Conservation (phyloP, 2,113 vertebrate species). For the Isichthys henryi region DNA sequence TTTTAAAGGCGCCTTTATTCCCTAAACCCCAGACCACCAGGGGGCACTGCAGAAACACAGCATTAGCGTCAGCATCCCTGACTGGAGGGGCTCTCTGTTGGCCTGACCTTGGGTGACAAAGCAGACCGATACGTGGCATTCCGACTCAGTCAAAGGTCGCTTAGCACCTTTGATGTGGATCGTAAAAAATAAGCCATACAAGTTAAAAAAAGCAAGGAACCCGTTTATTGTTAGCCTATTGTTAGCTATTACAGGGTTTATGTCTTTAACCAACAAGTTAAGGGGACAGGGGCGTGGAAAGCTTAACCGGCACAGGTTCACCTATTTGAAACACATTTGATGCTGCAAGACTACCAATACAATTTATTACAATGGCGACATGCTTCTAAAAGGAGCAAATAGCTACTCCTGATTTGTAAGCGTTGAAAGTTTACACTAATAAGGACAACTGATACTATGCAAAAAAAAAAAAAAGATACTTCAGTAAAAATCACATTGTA, state of each 20-base stretch:
- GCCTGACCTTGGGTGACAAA: slow-evolving; percentile 17
- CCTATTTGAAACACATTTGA: slow-evolving; percentile 18
- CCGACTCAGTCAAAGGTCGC: slow-evolving; percentile 50
- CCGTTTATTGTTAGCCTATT: slow-evolving; percentile 65
- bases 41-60: neutral
- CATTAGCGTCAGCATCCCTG: neutral
- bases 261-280: slow-evolving; percentile 38
- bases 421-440: slow-evolving; percentile 37
- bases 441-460: slow-evolving; percentile 36
- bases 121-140: neutral
- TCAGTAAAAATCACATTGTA: slow-evolving; percentile 52
- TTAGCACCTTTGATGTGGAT: slow-evolving; percentile 51
- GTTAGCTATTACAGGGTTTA: slow-evolving; percentile 53
- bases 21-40: neutral
- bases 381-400: slow-evolving; percentile 32
- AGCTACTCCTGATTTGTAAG: slow-evolving; percentile 14
- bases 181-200: slow-evolving; percentile 47
- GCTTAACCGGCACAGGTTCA: slow-evolving; percentile 18
- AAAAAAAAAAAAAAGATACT: slow-evolving; percentile 54
- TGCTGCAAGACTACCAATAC: slow-evolving; percentile 26
- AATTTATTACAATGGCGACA: slow-evolving; percentile 29
- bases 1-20: slow-evolving; percentile 6
- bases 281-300: neutral
- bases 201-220: slow-evolving; percentile 52
- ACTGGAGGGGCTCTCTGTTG: neutral